Evolutionary conservation across 2,797 vertebrate species (phyloP), one percentile per base, ranked within the genome.

Genomic region (Centroberyx gerrardi): DNA sequence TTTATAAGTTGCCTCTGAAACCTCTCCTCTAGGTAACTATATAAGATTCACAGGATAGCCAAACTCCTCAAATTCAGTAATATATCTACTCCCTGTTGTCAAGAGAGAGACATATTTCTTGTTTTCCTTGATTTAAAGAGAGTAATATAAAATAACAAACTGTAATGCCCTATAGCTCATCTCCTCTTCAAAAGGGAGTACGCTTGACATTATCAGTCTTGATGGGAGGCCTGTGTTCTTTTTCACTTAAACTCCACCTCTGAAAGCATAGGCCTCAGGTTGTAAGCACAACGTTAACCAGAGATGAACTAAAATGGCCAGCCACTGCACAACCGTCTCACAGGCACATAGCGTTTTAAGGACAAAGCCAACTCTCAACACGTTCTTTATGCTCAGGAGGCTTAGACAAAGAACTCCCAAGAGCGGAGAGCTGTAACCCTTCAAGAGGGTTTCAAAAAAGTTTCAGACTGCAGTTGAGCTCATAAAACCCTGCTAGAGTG

Each of bases 331-430:
- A 74, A 60, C 66, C 59, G 58, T 60, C 71, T 76, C 54, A 68
- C 68, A 67, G 74, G 56, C 79, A 83, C 14, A 27, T 3, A 56
- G 65, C 2, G 40, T 68, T 81, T 80, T 53, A 68, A 83, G 72
- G 68, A 76, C 72, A 84, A 84, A 81, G 76, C 53, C 69, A 67
- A 68, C 70, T 74, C 65, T 80, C 74, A 81, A 90, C 83, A 88
- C 78, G 46, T 88, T 62, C 74, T 87, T 87, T 75, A 62, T 71
- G 42, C 72, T 84, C 44, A 48, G 48, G 55, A 70, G 72, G 64
- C n/a, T 80, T 80, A 71, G 73, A 87, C 82, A 80, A 83, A 80
- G 61, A 51, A 56, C 31, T 63, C 58, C 48, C 36, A 9, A 27
- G 60, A 49, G 54, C 40, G 0, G 40, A 68, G 51, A 69, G 78